Base-by-base conservation (phyloP, 2,888 invertebrate species). In the Clivina fossor region DNA sequence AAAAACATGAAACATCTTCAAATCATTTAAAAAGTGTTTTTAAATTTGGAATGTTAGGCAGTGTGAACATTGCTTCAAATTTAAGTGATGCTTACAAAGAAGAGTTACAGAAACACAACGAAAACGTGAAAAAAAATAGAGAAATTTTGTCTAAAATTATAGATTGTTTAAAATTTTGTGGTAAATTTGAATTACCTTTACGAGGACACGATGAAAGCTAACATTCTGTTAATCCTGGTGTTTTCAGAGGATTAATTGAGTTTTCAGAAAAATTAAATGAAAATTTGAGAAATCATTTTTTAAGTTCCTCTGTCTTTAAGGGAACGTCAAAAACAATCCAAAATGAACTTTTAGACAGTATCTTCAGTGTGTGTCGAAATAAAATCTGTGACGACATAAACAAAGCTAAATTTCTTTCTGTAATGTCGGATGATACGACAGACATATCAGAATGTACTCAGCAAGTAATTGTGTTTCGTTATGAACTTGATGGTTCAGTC, bases 111-210 rank as follows among this genome's bases (percentile, higher is more conserved):
- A 35, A 56, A 53, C 54, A 59, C 30, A 63, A 64, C 24, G 43
- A 43, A n/a, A 13, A 43, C 20, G 43, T 43, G 22, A 24, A n/a
- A 24, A 43, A 63, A 59, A 64, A 65, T 46, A 58, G 64, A 48
- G 38, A 61, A 15, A 53, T 62, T 24, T 56, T 66, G 56, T 57
- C 62, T 1, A 65, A 63, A 63, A 60, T 69, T 40, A 67, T 68
- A 11, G 56, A 67, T 38, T 68, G 65, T 56, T 62, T 71, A 15
- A 62, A 66, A 47, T 69, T 68, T 63, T 70, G 67, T 62, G n/a
- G n/a, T n/a, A 59, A 57, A n/a, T 69, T 66, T 59, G 66, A 70
- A 59, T 46, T 68, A 4, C 64, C 69, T 8, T 55, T 69, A 7
- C 56, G 65, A 19, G 68, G 66, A 33, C 64, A 67, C 56, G 64